Percentiles rank a stretch among this genome's conserved stretches.
Conservation (phyloP, 2,113 vertebrate genomes). For the Piprites chloris region DNA sequence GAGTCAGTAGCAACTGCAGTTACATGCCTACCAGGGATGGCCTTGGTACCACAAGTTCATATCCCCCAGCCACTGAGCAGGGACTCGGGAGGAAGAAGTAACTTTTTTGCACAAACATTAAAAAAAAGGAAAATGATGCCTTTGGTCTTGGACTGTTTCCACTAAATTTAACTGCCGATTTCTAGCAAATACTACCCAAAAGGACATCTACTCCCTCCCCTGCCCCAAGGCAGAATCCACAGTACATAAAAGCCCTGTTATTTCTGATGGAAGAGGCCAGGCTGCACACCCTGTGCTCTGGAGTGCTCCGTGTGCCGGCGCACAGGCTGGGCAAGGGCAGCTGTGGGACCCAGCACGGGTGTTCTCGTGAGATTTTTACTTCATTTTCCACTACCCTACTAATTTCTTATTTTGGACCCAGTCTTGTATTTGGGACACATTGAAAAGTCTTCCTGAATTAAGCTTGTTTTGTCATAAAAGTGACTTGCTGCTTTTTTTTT, state of each 20-base stretch:
- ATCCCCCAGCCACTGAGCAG: background rate
- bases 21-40: background rate
- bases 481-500: background rate
- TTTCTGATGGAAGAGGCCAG: background rate
- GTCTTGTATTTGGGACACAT: background rate
- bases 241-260: background rate
- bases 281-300: background rate
- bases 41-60: background rate
- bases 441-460: background rate
- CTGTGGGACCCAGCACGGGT: background rate
- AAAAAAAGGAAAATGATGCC: background rate
- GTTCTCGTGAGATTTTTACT: background rate
- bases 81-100: background rate
- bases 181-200: background rate
- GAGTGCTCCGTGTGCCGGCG: background rate
- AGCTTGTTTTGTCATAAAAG: background rate
- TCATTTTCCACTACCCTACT: background rate
- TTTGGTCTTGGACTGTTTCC: background rate
- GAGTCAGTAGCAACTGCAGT: background rate
- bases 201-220: background rate
- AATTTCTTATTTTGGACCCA: background rate
- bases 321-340: background rate
- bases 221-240: background rate
- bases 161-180: background rate
- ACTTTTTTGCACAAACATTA: background rate